A percentile compares a stretch with the other conserved stretches of the same genome.
These are phyloP conservation scores for Pterostichus niger DNA, from an alignment of 2,888 invertebrate genomes.

Conservation along the genomic window DNA sequence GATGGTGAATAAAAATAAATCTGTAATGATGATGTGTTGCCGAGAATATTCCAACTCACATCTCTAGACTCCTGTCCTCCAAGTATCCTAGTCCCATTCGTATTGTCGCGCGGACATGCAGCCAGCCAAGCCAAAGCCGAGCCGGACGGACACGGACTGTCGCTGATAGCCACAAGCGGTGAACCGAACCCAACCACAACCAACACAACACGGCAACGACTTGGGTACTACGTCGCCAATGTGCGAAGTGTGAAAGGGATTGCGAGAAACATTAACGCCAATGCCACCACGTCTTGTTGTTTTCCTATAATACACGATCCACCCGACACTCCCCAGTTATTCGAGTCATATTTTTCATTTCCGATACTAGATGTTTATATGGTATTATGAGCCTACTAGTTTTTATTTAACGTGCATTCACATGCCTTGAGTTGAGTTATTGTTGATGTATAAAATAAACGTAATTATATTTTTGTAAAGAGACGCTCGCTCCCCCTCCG, in stretches of 20 bases:
- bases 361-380: slow-evolving; percentile 57
- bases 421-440: slow-evolving; percentile 65
- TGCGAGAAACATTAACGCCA: slow-evolving; percentile 46
- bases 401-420: slow-evolving; percentile 68
- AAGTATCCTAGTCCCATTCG: slow-evolving; percentile 10
- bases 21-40: slow-evolving; percentile 34
- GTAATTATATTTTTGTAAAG: slow-evolving; percentile 66
- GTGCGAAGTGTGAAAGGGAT: slow-evolving; percentile 25
- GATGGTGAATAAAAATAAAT: slow-evolving; percentile 15
- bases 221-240: background rate
- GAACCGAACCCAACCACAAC: background rate
- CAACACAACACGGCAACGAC: background rate
- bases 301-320: slow-evolving; percentile 58
- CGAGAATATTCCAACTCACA: slow-evolving; percentile 39
- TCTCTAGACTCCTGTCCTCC: slow-evolving; percentile 43
- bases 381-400: slow-evolving; percentile 64
- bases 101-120: slow-evolving; percentile 12
- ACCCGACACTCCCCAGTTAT: slow-evolving; percentile 50
- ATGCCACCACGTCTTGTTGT: slow-evolving; percentile 31
- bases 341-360: slow-evolving; percentile 55
- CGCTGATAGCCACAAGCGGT: slow-evolving; percentile 30
- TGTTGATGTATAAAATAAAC: slow-evolving; percentile 64
- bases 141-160: slow-evolving; percentile 18
- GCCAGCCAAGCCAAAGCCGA: slow-evolving; percentile 53
- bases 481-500: slow-evolving; percentile 65